Evolutionary conservation across 2,797 vertebrate species (phyloP), one percentile per base, ranked within the genome.

Genomic region (Phalloptychus januarius): DNA sequence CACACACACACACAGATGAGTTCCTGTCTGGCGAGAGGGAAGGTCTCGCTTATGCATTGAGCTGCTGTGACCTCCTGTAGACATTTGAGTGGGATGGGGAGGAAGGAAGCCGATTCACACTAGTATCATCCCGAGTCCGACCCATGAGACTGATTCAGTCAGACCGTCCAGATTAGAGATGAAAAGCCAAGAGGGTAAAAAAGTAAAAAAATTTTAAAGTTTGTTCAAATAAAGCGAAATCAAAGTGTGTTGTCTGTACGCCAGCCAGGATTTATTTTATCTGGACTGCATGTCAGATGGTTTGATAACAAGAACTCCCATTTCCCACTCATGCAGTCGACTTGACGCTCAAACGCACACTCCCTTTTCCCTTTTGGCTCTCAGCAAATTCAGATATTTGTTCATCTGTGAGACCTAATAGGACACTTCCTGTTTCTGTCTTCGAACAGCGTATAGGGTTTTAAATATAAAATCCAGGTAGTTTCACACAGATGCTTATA

Each of bases 11-110:
- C 50, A 31, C 77, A 67, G 56, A 76, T 63, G 45, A 75, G 74
- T 82, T 82, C 81, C 81, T 82, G 81, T 75, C 78, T 79, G 38
- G 61, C 56, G 54, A 38, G 52, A 65, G 73, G 36, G 72, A 82
- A 79, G 73, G 67, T 72, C 77, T 56, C 71, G 38, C 54, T 69
- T 75, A 76, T 79, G 78, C 46, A 82, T 87, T 73, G 81, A 89
- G 85, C 85, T 88, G 89, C 84, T 81, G 75, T 87, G 83, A 89
- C 78, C 88, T 86, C 87, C 83, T 88, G 84, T 70, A 36, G 85
- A 75, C 83, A 73, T 78, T 80, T 78, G 77, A 76, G 81, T 77
- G 48, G 63, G 73, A 74, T 83, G 75, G 48, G 50, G 72, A 71
- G 85, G 77, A 48, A 81, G 87, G 74, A 79, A 88, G 74, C 50